These are phyloP conservation scores for Pantherophis alleghaniensis DNA, from an alignment of 2,797 vertebrate genomes.

Conservation along the genomic window DNA sequence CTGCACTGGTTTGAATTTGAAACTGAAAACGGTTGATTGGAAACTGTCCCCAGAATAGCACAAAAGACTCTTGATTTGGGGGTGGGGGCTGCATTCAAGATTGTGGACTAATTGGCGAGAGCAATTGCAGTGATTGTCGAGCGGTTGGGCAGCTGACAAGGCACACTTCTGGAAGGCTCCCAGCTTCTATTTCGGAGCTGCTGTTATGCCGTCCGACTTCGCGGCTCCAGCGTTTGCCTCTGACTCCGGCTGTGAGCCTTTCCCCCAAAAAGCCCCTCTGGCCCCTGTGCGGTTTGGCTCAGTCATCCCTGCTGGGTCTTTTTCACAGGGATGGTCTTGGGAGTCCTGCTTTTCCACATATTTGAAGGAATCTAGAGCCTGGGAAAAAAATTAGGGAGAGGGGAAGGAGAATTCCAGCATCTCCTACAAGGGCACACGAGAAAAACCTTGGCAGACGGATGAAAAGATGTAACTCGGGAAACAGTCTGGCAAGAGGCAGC, in stretches of 20 bases:
- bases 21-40: constrained; percentile 58
- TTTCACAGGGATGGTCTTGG: neutral
- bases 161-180: constrained; percentile 19
- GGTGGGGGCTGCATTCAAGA: constrained; percentile 28
- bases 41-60: constrained; percentile 44
- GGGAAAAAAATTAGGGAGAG: neutral
- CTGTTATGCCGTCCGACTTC: neutral
- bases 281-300: neutral
- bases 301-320: no score
- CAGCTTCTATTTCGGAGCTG: constrained; percentile 9
- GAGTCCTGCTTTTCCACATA: neutral
- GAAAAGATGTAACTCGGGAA: neutral
- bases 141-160: constrained; percentile 52
- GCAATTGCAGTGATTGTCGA: constrained; percentile 59
- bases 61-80: constrained; percentile 66
- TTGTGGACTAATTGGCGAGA: constrained; percentile 45
- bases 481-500: no score
- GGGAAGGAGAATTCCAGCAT: neutral
- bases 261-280: neutral
- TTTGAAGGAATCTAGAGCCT: neutral
- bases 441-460: no score
- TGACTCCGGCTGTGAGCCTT: neutral
- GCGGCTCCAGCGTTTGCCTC: neutral
- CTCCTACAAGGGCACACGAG: no score
- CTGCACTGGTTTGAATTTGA: constrained; percentile 53